Conservation (phyloP, 1,140 invertebrate species). For the Aradophagus sp. region DNA sequence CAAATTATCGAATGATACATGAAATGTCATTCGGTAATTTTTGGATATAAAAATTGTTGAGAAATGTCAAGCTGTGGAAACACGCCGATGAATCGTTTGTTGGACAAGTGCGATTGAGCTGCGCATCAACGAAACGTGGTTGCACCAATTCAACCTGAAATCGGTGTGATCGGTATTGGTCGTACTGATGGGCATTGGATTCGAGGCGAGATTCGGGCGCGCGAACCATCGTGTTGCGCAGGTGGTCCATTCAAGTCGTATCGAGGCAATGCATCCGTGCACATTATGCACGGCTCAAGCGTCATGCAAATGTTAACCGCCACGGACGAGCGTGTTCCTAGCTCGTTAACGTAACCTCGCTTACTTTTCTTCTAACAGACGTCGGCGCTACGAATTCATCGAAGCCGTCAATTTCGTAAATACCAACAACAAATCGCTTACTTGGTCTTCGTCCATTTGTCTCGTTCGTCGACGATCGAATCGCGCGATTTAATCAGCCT, state of each 20-base stretch:
- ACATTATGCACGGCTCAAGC: slow-evolving; percentile 54
- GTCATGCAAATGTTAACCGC: slow-evolving; percentile 62
- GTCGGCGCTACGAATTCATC: slow-evolving; percentile 15
- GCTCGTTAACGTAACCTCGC: slow-evolving; percentile 36
- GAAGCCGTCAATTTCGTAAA: slow-evolving; percentile 11
- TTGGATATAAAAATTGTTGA: neutral
- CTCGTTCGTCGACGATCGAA: no score
- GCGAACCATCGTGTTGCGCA: slow-evolving; percentile 49
- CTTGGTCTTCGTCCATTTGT: no score
- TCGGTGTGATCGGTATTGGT: slow-evolving; percentile 8
- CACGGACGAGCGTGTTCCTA: slow-evolving; percentile 36
- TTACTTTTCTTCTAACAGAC: slow-evolving; percentile 45
- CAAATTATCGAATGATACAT: slow-evolving; percentile 38
- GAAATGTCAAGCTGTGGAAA: slow-evolving; percentile 32
- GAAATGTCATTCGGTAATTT: slow-evolving; percentile 41
- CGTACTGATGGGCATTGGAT: slow-evolving; percentile 8
- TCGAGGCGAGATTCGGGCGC: slow-evolving; percentile 13
- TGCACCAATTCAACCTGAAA: no score
- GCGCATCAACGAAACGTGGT: no score
- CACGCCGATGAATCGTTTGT: slow-evolving; percentile 1
- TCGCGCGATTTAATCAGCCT: no score
- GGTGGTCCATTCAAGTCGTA: slow-evolving; percentile 47
- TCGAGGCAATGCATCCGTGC: slow-evolving; percentile 30
- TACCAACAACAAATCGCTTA: no score
- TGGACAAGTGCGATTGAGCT: no score